Evolutionary conservation across 1,140 invertebrate genomes (phyloP), one percentile per base, ranked within the genome.

Genomic region (Drosophila aff.): DNA sequence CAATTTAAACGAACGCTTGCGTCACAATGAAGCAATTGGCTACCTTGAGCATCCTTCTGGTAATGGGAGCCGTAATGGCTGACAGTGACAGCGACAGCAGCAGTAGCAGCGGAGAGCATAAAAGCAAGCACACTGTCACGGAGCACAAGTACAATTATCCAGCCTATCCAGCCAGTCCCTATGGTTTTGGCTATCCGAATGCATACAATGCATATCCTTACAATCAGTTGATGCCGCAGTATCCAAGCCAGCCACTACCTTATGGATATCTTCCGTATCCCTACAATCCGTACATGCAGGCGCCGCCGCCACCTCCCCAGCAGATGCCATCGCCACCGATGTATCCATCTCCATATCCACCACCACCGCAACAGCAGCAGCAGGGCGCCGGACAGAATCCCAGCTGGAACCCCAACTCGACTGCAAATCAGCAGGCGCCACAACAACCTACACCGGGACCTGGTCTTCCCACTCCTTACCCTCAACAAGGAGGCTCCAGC

Each of bases 91-190:
- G 81, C 38, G 49, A 38, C 8, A 79, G 68, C 52, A 26, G 26
- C 31, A 67, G 62, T 31, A 69, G 63, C 43, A 67, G 75, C 16
- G 71, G 76, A 10, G 76, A 82, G n/a, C 33, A 59, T 10, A 44
- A 52, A 2, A 4, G 60, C 36, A 64, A 50, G 11, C 11, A 59
- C 36, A 50, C 44, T 3, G 23, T 16, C 2, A 53, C 59, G 10
- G 63, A 75, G 31, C 61, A 82, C 11, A 83, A 83, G 58, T 72
- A 83, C 47, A 86, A 86, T 33, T 59, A 83, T 46, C 81, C 82
- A 2, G 76, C 61, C 1, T 83, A 89, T 49, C 52, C 23, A 23
- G 23, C 69, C 0, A 5, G 9, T 15, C 38, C 38, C 1, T 44
- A 50, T 11, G 49, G 16, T 3, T 53, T 52, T 15, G 26, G 15